Percentiles rank a stretch among this genome's conserved stretches.
Conservation (phyloP, 2,888 invertebrate genomes). For the Agapostemon virescens region DNA sequence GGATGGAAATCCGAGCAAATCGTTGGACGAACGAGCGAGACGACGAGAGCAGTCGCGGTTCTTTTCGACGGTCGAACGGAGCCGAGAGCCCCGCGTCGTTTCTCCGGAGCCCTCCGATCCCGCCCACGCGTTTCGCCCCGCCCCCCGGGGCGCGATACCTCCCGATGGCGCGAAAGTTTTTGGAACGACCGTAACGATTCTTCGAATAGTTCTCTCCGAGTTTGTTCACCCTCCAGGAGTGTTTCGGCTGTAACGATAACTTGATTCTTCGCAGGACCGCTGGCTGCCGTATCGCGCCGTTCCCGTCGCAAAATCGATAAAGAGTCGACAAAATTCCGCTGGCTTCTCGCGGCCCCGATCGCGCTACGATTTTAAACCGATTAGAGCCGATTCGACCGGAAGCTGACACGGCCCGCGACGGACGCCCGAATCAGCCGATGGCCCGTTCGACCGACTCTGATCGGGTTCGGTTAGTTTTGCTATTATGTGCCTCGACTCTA, state of each 20-base stretch:
- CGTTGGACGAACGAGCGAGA: conserved; percentile 55
- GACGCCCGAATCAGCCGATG: not conserved
- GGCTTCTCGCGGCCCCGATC: not conserved
- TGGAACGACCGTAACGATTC: conserved; percentile 52
- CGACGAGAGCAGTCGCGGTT: conserved; percentile 53
- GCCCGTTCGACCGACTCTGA: not conserved
- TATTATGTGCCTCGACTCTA: not conserved
- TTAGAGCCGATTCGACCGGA: not conserved
- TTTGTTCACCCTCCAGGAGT: conserved; percentile 19
- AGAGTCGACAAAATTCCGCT: conserved; percentile 25
- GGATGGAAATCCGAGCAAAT: conserved; percentile 59
- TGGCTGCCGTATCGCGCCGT: not conserved
- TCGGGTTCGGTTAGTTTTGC: not conserved
- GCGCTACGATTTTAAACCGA: not conserved
- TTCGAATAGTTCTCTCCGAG: conserved; percentile 44
- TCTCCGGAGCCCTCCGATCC: conserved; percentile 10
- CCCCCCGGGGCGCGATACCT: conserved; percentile 11
- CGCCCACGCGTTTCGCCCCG: not conserved
- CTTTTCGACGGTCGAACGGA: conserved; percentile 39
- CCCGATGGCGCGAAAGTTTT: conserved; percentile 47
- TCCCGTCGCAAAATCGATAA: conserved; percentile 31
- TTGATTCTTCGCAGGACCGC: conserved; percentile 29
- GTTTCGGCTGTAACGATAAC: conserved; percentile 50
- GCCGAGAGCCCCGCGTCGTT: conserved; percentile 47
- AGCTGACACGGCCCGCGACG: not conserved